Evolutionary conservation across 2,888 invertebrate species (phyloP).

Genomic region (Tinea pellionella): DNA sequence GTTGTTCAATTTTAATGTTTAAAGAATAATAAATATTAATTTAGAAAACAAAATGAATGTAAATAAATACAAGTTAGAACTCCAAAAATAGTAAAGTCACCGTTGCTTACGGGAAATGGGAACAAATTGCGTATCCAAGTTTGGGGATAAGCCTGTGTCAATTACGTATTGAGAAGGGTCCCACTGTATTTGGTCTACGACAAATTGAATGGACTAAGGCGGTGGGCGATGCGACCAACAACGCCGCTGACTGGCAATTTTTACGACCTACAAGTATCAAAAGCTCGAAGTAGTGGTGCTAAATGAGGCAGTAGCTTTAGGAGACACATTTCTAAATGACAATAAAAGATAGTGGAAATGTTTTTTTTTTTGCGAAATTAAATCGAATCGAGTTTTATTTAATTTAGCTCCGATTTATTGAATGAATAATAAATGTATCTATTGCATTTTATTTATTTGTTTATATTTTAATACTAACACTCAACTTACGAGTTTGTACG

Average conservation of each 20-base stretch:
- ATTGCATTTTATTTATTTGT: no score
- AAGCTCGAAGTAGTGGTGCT: background rate
- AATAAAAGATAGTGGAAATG: background rate
- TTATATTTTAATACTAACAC: no score
- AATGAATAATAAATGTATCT: no score
- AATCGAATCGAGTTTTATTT: no score
- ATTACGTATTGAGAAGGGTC: conserved; percentile 64
- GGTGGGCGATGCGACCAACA: conserved; percentile 22
- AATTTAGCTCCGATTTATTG: no score
- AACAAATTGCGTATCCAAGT: conserved; percentile 57
- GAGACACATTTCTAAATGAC: background rate
- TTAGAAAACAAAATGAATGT: background rate
- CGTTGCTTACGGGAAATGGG: conserved; percentile 27
- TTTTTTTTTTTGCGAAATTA: background rate
- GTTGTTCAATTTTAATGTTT: background rate
- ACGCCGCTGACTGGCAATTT: conserved; percentile 38
- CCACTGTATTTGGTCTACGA: conserved; percentile 31
- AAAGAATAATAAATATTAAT: background rate
- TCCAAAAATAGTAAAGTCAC: conserved; percentile 15
- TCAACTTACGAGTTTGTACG: no score
- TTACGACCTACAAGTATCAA: background rate
- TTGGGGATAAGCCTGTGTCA: conserved; percentile 60
- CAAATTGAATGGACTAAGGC: conserved; percentile 59
- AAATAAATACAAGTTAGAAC: background rate
- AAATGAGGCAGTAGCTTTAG: background rate